Percentiles rank a stretch among this genome's conserved stretches.
These are phyloP conservation scores for Axinella damicornis DNA, from an alignment of 37 sponge, comb jelly and placozoan genomes.

Conservation along the genomic window DNA sequence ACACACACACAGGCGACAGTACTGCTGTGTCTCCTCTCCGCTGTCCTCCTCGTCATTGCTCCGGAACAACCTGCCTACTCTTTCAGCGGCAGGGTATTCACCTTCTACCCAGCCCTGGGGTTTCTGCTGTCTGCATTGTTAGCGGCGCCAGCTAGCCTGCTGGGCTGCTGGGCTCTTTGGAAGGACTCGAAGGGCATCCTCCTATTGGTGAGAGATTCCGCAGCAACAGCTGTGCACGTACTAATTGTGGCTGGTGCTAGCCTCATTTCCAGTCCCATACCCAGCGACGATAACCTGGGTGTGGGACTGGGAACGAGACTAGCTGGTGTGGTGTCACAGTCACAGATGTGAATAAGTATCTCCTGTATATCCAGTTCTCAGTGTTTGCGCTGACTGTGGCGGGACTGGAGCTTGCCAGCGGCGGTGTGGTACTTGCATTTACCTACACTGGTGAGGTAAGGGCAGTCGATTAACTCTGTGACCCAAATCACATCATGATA, in stretches of 20 bases:
- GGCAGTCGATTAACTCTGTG: too few relatives aligned
- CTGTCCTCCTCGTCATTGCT: slow-evolving; percentile 24
- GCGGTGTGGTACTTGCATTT: slow-evolving; percentile 11
- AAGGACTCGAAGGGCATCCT: slow-evolving; percentile 30
- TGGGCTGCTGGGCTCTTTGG: slow-evolving; percentile 30
- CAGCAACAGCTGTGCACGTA: too few relatives aligned
- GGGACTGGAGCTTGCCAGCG: slow-evolving; percentile 3
- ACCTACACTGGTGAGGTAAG: neutral
- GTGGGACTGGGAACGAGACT: too few relatives aligned
- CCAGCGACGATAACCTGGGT: too few relatives aligned
- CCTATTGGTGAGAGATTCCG: slow-evolving; percentile 2
- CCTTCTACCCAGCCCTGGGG: slow-evolving; percentile 13
- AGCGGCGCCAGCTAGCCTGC: neutral
- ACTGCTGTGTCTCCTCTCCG: slow-evolving; percentile 1
- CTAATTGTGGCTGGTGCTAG: too few relatives aligned
- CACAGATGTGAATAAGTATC: too few relatives aligned
- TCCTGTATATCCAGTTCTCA: slow-evolving; percentile 3
- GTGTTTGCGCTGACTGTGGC: neutral
- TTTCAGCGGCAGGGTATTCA: slow-evolving; percentile 21
- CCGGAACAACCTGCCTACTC: slow-evolving; percentile 26
- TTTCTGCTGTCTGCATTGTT: slow-evolving; percentile 1
- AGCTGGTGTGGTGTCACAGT: too few relatives aligned
- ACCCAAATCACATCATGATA: neutral
- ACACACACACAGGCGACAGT: slow-evolving; percentile 20
- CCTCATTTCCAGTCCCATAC: too few relatives aligned